Percentiles rank a stretch among this genome's conserved stretches.
Evolutionary conservation across 2,797 vertebrate genomes (phyloP).

Genomic region (Periparus ater): DNA sequence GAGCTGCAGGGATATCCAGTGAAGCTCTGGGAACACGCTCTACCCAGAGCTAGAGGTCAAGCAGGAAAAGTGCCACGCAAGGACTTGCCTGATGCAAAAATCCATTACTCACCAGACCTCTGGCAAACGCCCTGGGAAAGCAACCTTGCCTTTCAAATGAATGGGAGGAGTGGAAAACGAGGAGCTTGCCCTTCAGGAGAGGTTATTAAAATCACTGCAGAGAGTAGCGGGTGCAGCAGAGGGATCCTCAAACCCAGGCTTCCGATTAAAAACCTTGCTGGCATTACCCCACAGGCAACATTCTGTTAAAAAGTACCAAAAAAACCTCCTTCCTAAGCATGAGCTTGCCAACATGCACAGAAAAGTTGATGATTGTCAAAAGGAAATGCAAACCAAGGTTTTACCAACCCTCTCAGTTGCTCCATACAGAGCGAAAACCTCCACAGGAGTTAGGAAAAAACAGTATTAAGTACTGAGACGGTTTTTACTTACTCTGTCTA

Average conservation of each 20-base stretch:
- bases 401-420: not conserved
- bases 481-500: not conserved
- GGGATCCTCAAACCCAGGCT: not conserved
- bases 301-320: not conserved
- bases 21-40: not conserved
- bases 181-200: slow-evolving; percentile 26
- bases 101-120: slow-evolving; percentile 43
- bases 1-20: not conserved
- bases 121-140: slow-evolving; percentile 46
- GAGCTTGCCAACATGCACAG: not conserved
- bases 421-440: accelerated
- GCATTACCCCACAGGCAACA: not conserved
- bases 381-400: not conserved
- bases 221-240: not conserved
- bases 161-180: not conserved
- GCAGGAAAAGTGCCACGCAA: not conserved
- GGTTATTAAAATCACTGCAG: not conserved
- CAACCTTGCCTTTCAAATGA: slow-evolving; percentile 14
- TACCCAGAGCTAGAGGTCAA: slow-evolving; percentile 43
- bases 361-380: not conserved
- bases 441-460: not conserved
- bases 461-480: accelerated
- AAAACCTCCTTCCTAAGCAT: accelerated
- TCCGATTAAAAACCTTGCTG: not conserved
- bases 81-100: slow-evolving; percentile 35